Evolutionary conservation across 2,888 invertebrate species (phyloP), one percentile per base, ranked within the genome.

Genomic region (Fragum fragum): DNA sequence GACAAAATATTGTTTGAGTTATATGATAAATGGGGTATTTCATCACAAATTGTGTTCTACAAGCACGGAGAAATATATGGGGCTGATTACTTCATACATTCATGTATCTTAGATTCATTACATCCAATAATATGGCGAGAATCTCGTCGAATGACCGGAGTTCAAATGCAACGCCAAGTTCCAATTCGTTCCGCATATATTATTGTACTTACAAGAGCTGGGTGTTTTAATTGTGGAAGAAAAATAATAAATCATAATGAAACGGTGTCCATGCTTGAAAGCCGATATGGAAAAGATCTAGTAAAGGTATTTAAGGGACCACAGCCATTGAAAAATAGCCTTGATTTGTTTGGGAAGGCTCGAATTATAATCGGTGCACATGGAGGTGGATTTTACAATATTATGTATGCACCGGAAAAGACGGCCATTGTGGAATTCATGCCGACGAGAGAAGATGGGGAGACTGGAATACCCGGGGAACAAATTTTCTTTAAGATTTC

Each of bases 1-100:
- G 76, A 76, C 26, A 69, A 47, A 42, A 76, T 76, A n/a, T n/a
- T 76, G 18, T 59, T 53, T 59, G 76, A 76, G 14, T 28, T 76
- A 2, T 59, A 57, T 9, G 47, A 61, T 23, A 55, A 42, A 53
- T 69, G 61, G 39, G 39, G 57, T 14, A 76, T 76, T 36, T 47
- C 69, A 5, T 39, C 39, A 11, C 55, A 76, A n/a, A 57, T 52
- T 3, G 36, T 69, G 0, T 36, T 76, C n/a, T 39, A 32, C 16
- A 57, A 52, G 6, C 29, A 26, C 23, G 28, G 18, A 29, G 36
- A 59, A 23, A 23, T 36, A 11, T 47, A 42, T 53, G 76, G 76
- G 18, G 69, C 76, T 14, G 76, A 76, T 52, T 55, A 69, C 32
- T 21, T 75, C 14, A 32, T 75, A 1, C 52, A 26, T 32, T 53